Percentiles rank a stretch among this genome's conserved stretches.
Conservation (phyloP, 2,113 vertebrate genomes). For the Caretta caretta region DNA sequence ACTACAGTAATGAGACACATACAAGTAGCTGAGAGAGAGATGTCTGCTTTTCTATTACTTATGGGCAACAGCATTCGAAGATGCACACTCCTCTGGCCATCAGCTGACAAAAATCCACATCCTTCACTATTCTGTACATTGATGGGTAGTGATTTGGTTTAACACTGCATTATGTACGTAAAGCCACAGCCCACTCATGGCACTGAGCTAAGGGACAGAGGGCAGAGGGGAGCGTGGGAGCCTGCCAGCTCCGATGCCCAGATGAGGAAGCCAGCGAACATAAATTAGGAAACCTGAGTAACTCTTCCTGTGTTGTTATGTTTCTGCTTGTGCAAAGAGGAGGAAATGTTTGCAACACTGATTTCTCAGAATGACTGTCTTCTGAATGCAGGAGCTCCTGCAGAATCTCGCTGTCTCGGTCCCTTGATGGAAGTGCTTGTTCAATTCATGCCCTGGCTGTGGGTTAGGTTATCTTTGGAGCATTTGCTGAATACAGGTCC, state of each 20-base stretch:
- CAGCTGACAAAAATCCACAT: not conserved
- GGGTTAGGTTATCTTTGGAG: not conserved
- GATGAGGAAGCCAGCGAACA: not conserved
- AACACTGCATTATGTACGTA: accelerated
- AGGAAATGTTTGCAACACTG: slow-evolving; percentile 25
- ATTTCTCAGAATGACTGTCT: not conserved
- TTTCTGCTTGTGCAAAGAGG: slow-evolving; percentile 29
- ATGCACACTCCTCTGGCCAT: not conserved
- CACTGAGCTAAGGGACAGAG: not conserved
- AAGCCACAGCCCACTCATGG: not conserved
- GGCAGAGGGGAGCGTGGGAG: not conserved
- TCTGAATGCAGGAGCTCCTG: not conserved
- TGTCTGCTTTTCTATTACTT: too few relatives aligned
- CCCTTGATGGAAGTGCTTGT: not conserved
- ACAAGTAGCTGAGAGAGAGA: not conserved
- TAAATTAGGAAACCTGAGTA: slow-evolving; percentile 20
- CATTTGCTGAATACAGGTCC: not conserved
- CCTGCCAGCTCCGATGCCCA: accelerated
- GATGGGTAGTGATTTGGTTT: not conserved
- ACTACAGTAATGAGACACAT: not conserved
- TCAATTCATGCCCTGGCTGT: not conserved
- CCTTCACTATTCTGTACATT: not conserved
- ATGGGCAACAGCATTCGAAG: not conserved
- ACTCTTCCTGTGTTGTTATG: slow-evolving; percentile 4
- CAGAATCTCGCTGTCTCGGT: not conserved